A percentile compares a stretch with the other conserved stretches of the same genome.
Evolutionary conservation across 2,888 invertebrate species (phyloP).

Genomic region (Sarcophaga subvicina): DNA sequence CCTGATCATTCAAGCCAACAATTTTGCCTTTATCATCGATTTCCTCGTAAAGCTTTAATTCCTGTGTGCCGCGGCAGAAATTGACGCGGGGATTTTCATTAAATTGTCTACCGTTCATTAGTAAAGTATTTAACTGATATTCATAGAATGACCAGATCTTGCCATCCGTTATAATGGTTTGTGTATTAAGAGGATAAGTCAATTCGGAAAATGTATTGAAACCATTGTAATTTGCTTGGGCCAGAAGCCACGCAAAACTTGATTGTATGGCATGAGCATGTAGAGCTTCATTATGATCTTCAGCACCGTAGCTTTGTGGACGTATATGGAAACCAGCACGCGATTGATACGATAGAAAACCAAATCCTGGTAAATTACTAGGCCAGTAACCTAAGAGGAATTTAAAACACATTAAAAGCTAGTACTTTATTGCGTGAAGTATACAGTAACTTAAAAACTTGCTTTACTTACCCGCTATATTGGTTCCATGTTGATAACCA

Average conservation of each 20-base stretch:
- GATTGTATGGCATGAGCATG: constrained; percentile 89
- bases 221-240: constrained; percentile 92
- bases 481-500: constrained; percentile 86
- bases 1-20: constrained; percentile 90
- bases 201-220: constrained; percentile 95
- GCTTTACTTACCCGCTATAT: constrained; percentile 86
- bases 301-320: constrained; percentile 82
- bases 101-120: constrained; percentile 85
- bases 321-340: constrained; percentile 84
- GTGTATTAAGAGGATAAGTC: constrained; percentile 94
- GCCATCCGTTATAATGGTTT: constrained; percentile 95
- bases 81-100: constrained; percentile 88
- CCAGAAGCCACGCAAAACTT: constrained; percentile 90
- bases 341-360: constrained; percentile 88
- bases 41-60: constrained; percentile 88
- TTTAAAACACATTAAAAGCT: background rate
- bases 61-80: constrained; percentile 89
- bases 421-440: too few relatives aligned
- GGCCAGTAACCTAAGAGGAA: constrained; percentile 89
- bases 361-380: constrained; percentile 90
- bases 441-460: too few relatives aligned
- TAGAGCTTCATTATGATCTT: constrained; percentile 85
- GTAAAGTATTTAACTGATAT: constrained; percentile 95
- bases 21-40: constrained; percentile 87
- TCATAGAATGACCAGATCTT: constrained; percentile 92